Base-by-base conservation (phyloP, 2,113 vertebrate species). In the Bettongia penicillata region DNA sequence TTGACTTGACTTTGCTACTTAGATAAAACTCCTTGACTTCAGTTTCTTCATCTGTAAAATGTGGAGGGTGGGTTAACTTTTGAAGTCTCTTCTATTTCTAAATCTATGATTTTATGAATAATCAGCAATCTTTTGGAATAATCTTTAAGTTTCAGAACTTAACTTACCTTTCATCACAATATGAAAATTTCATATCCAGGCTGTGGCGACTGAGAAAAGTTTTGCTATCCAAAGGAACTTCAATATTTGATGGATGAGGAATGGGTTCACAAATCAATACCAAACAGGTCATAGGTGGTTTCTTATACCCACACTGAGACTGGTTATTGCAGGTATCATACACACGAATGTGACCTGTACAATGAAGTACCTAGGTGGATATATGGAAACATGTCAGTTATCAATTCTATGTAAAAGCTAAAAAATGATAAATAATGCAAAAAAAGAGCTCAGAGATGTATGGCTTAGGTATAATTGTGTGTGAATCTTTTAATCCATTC, bases 131-230 rank as follows among this genome's bases (percentile, higher is more conserved):
- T 6, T 89, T 6, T 43, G 53, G 53, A 57, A 24, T 91, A 96
- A 94, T 90, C 84, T 94, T 96, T 43, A 94, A 89, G 89, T 93
- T 90, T 94, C 94, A 95, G n/a, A 57, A 61, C 92, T 26, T 53
- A 57, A 51, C 97, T 98, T 97, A 99, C 99, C 99, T 99, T 98
- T 99, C 99, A 94, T 99, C 99, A 96, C 99, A 99, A 52, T 99
- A 99, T 28, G 99, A 99, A 98, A 99, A 99, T 96, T 99, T 99
- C 99, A 99, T 99, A 98, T 99, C 99, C 92, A 99, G 99, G 55
- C 99, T 99, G 98, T 99, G 99, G 98, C 99, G 99, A 98, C 99
- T 99, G 97, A 99, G 99, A 97, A 99, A 99, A 6, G 99, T 99
- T 98, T 99, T 99, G 96, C 99, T 99, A 98, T 99, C 99, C 98